phyloP scores from a whole-genome alignment of 2,797 vertebrate species.

The Erethizon dorsatum region DNA sequence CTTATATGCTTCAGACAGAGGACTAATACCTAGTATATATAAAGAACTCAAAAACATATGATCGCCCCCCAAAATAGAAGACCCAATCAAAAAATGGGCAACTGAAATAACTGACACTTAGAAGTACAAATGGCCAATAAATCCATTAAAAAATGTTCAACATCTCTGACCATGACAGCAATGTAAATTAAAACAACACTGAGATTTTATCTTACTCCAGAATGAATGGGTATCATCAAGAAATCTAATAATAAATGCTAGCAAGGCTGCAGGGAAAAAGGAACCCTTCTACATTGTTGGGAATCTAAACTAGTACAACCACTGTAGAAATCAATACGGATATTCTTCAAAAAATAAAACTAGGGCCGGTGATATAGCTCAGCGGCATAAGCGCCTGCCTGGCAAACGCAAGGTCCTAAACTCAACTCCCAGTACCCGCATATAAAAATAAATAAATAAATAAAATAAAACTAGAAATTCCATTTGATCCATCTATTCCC shows the following conservation, averaged over 20 bases:
- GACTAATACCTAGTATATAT: not conserved
- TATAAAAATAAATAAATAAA: no score
- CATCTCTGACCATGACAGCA: not conserved
- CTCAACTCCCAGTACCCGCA: no score
- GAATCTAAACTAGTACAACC: not conserved
- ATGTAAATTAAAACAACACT: not conserved
- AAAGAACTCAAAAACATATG: not conserved
- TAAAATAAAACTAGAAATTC: not conserved
- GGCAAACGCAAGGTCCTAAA: no score
- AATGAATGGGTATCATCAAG: not conserved
- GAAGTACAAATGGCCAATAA: not conserved
- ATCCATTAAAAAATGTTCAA: not conserved
- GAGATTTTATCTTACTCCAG: not conserved
- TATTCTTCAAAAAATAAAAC: not conserved
- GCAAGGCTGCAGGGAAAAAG: not conserved
- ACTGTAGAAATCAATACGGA: not conserved
- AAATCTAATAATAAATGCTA: not conserved
- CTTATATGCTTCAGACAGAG: not conserved
- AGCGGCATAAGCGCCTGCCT: no score
- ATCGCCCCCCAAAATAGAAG: not conserved
- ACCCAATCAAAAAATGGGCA: not conserved
- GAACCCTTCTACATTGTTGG: not conserved
- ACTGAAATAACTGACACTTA: conserved; percentile 19
- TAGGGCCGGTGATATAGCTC: no score
- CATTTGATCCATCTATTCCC: not conserved